These are phyloP conservation scores for Protomyctophum bolini DNA, from an alignment of 2,113 vertebrate species.

Conservation along the genomic window DNA sequence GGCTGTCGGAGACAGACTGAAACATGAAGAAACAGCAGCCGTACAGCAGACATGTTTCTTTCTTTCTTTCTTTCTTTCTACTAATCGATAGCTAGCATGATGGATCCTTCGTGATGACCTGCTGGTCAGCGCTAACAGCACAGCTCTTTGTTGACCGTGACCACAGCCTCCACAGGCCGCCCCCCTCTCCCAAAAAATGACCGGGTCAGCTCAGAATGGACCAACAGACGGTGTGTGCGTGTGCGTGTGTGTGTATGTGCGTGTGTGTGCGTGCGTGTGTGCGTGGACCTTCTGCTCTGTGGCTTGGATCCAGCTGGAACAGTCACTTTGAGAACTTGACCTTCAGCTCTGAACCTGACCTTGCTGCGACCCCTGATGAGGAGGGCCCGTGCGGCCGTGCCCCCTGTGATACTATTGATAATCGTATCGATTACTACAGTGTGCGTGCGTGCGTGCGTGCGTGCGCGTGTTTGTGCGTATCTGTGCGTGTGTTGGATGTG, in stretches of 20 bases:
- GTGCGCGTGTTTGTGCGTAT: no score
- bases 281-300: slow-evolving; percentile 62
- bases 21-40: no score
- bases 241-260: slow-evolving; percentile 13
- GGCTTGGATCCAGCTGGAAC: slow-evolving; percentile 73
- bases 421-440: slow-evolving; percentile 77
- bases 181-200: slow-evolving; percentile 55
- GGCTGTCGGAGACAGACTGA: no score
- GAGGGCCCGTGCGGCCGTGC: slow-evolving; percentile 39
- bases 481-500: no score
- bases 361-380: slow-evolving; percentile 30
- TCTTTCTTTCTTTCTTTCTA: no score
- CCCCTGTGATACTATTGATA: slow-evolving; percentile 56
- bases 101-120: slow-evolving; percentile 25
- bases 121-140: slow-evolving; percentile 58
- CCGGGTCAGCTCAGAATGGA: slow-evolving; percentile 59
- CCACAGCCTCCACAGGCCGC: slow-evolving; percentile 29
- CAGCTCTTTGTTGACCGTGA: slow-evolving; percentile 61
- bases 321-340: slow-evolving; percentile 72
- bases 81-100: no score
- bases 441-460: not conserved
- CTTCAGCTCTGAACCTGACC: slow-evolving; percentile 66
- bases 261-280: slow-evolving; percentile 12
- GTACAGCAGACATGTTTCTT: no score
- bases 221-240: slow-evolving; percentile 63